These are phyloP conservation scores for Campaea margaritaria DNA, from an alignment of 2,888 invertebrate species.

Conservation along the genomic window DNA sequence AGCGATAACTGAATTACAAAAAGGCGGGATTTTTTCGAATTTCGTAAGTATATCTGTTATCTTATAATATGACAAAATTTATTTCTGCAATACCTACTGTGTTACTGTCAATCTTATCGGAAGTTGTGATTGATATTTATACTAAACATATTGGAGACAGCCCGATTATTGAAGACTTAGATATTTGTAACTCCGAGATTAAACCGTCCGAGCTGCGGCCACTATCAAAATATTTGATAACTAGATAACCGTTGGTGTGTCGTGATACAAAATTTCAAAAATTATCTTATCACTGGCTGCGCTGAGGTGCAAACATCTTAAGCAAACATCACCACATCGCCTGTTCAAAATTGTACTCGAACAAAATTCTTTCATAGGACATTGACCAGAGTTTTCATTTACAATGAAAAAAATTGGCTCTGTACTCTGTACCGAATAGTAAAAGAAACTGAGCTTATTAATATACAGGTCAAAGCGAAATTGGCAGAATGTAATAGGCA, in stretches of 20 bases:
- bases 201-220: constrained; percentile 53
- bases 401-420: constrained; percentile 50
- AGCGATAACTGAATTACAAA: too few relatives aligned
- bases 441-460: constrained; percentile 37
- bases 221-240: constrained; percentile 55
- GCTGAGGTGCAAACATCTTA: constrained; percentile 69
- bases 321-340: constrained; percentile 56
- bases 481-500: constrained; percentile 47
- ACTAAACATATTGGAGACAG: constrained; percentile 48
- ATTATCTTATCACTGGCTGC: constrained; percentile 73
- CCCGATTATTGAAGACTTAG: constrained; percentile 56
- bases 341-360: constrained; percentile 43
- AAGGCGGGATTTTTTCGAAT: too few relatives aligned
- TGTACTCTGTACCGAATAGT: constrained; percentile 46
- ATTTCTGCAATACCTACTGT: constrained; percentile 40
- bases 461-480: constrained; percentile 35
- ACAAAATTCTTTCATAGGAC: constrained; percentile 43
- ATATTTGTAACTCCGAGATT: constrained; percentile 65
- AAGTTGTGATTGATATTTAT: constrained; percentile 64
- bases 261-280: constrained; percentile 70
- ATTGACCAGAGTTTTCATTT: constrained; percentile 49
- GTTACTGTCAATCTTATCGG: constrained; percentile 62
- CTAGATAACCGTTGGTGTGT: constrained; percentile 59
- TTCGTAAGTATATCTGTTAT: constrained; percentile 4
- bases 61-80: constrained; percentile 26